Conservation (phyloP, 2,888 invertebrate genomes). For the Sarcophaga caerulescens region DNA sequence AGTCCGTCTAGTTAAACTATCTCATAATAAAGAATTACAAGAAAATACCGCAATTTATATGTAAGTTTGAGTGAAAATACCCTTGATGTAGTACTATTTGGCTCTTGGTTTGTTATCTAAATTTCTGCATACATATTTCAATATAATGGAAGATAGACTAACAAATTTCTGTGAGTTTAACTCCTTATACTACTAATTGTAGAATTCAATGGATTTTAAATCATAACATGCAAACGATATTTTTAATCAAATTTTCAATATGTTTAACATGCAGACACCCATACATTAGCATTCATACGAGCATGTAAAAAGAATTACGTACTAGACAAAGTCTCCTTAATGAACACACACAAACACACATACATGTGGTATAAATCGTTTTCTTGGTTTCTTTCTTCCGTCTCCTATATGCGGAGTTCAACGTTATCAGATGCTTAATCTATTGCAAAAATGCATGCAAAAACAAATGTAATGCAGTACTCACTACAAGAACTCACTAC, state of each 20-base stretch:
- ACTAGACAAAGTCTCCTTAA: background rate
- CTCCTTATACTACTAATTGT: slow-evolving; percentile 16
- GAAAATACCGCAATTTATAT: too few species aligned
- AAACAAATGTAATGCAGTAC: slow-evolving; percentile 5
- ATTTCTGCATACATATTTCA: too few species aligned
- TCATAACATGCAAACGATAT: slow-evolving; percentile 11
- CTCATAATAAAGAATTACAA: too few species aligned
- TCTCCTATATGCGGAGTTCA: slow-evolving; percentile 28
- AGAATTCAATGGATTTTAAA: slow-evolving; percentile 39
- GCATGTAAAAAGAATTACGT: background rate
- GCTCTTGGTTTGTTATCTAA: too few species aligned
- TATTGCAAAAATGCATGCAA: slow-evolving; percentile 15
- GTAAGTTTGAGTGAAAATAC: too few species aligned
- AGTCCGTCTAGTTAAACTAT: too few species aligned
- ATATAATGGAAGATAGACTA: too few species aligned
- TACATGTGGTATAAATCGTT: slow-evolving; percentile 25
- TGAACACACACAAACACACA: slow-evolving; percentile 13
- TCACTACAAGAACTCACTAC: slow-evolving; percentile 19
- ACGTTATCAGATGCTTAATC: slow-evolving; percentile 73
- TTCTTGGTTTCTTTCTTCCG: slow-evolving; percentile 12
- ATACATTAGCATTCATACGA: background rate
- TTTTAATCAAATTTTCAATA: slow-evolving; percentile 57
- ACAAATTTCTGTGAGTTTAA: slow-evolving; percentile 26
- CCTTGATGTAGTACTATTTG: too few species aligned
- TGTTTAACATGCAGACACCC: slow-evolving; percentile 8